These are phyloP conservation scores for Dione juno DNA, from an alignment of 2,888 invertebrate genomes.

Conservation along the genomic window DNA sequence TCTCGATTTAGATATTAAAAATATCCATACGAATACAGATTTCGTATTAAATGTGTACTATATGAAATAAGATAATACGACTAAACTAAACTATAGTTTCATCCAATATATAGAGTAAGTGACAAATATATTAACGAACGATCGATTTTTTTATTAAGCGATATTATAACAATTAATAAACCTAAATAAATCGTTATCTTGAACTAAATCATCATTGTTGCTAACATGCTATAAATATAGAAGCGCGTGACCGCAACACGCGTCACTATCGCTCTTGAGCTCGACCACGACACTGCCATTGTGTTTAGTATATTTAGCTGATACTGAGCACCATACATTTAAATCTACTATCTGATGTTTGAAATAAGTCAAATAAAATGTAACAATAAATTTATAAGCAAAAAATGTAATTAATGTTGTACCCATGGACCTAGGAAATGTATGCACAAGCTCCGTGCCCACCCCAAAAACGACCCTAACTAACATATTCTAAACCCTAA, in stretches of 20 bases:
- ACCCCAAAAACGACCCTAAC: too few species aligned
- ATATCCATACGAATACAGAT: too few species aligned
- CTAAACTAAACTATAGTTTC: too few species aligned
- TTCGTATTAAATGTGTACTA: too few species aligned
- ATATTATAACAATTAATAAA: constrained; percentile 24
- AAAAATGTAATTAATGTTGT: too few species aligned
- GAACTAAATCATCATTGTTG: constrained; percentile 57
- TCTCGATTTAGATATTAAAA: too few species aligned
- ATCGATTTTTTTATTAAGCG: not conserved
- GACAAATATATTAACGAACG: too few species aligned
- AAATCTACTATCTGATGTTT: constrained; percentile 23
- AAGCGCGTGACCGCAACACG: constrained; percentile 66
- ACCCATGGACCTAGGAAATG: too few species aligned
- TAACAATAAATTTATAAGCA: too few species aligned
- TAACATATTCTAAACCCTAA: too few species aligned
- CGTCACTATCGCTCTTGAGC: constrained; percentile 76
- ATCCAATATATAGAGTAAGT: not conserved
- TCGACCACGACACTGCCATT: constrained; percentile 80
- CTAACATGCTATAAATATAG: constrained; percentile 66
- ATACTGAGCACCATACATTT: constrained; percentile 51
- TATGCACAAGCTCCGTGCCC: too few species aligned
- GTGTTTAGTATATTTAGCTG: constrained; percentile 75
- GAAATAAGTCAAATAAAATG: not conserved
- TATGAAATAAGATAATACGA: too few species aligned
- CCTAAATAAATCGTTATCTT: constrained; percentile 38